Evolutionary conservation across 2,113 vertebrate species (phyloP), one percentile per base, ranked within the genome.

Genomic region (Bos taurus): DNA sequence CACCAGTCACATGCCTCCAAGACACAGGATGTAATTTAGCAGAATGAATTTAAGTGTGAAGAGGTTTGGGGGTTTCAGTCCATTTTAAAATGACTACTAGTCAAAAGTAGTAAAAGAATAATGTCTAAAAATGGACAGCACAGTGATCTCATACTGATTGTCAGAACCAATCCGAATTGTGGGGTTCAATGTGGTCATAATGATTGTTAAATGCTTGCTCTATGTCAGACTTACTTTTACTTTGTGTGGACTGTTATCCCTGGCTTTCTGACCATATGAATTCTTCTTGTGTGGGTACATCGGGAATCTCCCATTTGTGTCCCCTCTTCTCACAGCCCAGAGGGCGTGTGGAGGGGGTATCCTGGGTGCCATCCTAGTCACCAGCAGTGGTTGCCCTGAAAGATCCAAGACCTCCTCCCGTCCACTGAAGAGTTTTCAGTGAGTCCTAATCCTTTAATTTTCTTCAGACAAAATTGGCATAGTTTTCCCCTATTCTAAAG

Each of bases 171-270:
- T 14, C 26, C 28, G 59, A 50, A 46, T 17, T 10, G 2, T 28
- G 56, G 46, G 23, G 11, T 12, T 90, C 33, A 1, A 2, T 8
- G 1, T 23, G 40, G 1, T 14, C 4, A 10, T 36, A 30, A 30
- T 4, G 28, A 11, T 43, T 17, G 28, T 5, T 30, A 23, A 60
- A 54, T 3, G 0, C 12, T 64, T 67, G 5, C 26, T 91, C 26
- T 26, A 36, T 26, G 40, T 54, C 16, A 60, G 23, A 43, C 95
- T 46, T 84, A 19, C 33, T 50, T 92, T 50, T 11, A 6, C 67
- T 71, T 50, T 48, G 12, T 2, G 0, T 28, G 59, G 19, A 36
- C 60, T 57, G 15, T 54, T 56, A 30, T 33, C 19, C 1, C 5
- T 40, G 30, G 64, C n/a, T 62, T 62, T n/a, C 50, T 84, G 74